Base-by-base conservation (phyloP, 2,113 vertebrate genomes). In the Dendropsophus ebraccatus region DNA sequence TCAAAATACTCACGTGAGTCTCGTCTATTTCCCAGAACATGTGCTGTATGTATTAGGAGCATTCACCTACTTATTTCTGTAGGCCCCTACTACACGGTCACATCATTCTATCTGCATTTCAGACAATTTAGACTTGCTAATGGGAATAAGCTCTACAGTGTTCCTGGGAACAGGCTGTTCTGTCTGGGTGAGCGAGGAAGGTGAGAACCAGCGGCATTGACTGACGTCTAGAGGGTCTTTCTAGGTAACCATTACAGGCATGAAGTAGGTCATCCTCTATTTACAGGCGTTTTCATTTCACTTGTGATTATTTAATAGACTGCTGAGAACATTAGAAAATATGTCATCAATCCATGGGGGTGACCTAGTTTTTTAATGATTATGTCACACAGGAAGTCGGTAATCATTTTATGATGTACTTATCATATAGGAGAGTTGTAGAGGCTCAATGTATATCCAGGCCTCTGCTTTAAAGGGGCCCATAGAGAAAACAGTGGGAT, bases 211-310 rank as follows among this genome's bases (percentile, higher is more conserved):
- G 49, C 25, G 35, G 30, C 50, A 13, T 17, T 23, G 49, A 77
- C 75, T 77, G 75, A 77, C 49, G 75, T 77, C 75, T 77, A 6
- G 9, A 77, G 75, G 75, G 28, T 77, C 75, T 54, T 76, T 52
- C 47, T 70, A 70, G 17, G 35, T 41, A 70, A 41, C 32, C 35
- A 4, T 37, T 23, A 70, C 45, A 52, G 74, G 1, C n/a, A 10
- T n/a, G 49, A 76, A 76, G 17, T 76, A 50, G 74, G 74, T 52
- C 74, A 76, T 30, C 65, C 6, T 69, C 67, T 30, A 28, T 25
- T 30, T 30, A 76, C 74, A 30, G 47, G 17, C 13, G 47, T 28
- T 28, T 1, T 47, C 19, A 23, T 28, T 75, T 21, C 35, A 41
- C 41, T 47, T 7, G 37, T n/a, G n/a, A 47, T 47, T n/a, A 25